Conservation (phyloP, 1,140 invertebrate genomes). For the Acromyrmex charruanus region DNA sequence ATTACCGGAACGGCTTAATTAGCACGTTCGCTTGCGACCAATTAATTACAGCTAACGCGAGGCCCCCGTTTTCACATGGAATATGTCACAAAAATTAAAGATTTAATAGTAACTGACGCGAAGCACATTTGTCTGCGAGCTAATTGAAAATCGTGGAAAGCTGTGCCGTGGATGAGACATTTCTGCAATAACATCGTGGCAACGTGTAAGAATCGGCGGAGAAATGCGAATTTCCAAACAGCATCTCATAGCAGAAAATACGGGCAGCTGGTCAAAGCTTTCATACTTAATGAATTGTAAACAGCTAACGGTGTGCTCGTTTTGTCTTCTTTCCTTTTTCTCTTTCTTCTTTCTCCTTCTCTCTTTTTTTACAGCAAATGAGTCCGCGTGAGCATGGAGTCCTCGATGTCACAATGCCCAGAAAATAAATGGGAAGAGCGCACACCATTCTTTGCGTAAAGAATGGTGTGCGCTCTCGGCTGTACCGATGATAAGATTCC, state of each 20-base stretch:
- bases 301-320: slow-evolving; percentile 56
- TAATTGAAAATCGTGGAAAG: slow-evolving; percentile 39
- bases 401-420: slow-evolving; percentile 34
- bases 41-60: slow-evolving; percentile 50
- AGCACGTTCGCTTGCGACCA: slow-evolving; percentile 20
- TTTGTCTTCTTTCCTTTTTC: not conserved
- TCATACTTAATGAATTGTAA: slow-evolving; percentile 77
- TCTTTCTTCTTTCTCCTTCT: not conserved
- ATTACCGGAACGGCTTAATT: slow-evolving; percentile 62
- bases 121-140: slow-evolving; percentile 4
- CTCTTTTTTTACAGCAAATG: slow-evolving; percentile 39
- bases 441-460: not conserved
- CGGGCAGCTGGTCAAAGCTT: slow-evolving; percentile 73
- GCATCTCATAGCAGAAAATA: slow-evolving; percentile 1
- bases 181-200: slow-evolving; percentile 1
- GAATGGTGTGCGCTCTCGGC: not conserved
- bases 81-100: slow-evolving; percentile 1
- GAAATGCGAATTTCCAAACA: slow-evolving; percentile 50
- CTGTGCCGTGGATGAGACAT: not conserved
- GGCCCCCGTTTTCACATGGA: slow-evolving; percentile 1
- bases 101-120: slow-evolving; percentile 3
- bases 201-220: not conserved
- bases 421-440: slow-evolving; percentile 54
- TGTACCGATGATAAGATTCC: slow-evolving; percentile 16
- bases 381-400: slow-evolving; percentile 11